Evolutionary conservation across 92 coral and sea anemone genomes (phyloP), one percentile per base, ranked within the genome.

Genomic region (Blastomussa wellsi): DNA sequence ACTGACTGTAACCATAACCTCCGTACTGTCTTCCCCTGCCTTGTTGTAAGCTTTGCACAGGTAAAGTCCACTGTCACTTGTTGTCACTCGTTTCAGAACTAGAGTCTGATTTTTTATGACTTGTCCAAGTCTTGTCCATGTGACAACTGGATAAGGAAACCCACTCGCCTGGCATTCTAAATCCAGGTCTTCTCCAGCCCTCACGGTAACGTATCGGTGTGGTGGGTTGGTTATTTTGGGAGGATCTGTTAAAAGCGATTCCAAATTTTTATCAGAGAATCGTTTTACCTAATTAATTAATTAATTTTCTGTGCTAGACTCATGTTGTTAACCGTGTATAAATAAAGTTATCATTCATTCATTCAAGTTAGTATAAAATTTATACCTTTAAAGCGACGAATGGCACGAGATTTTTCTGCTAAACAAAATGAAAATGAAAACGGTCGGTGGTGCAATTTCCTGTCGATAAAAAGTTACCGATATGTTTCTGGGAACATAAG

Each of bases 91-190:
- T 0, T 62, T 79, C 0, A 79, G 9, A 20, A 41, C 49, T 7
- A 79, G 1, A 26, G 57, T 79, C 0, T 64, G 28, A 6, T 79
- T 79, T 29, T 7, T 65, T 0, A 79, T 14, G 14, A 12, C 22
- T 66, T 74, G 52, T 16, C 83, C 83, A 8, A 5, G 74, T 28
- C 73, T 66, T 5, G 19, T 28, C 83, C 83, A 79, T 42, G 83
- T 79, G 15, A 79, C 38, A 24, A 55, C 28, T 2, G 83, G 83
- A 26, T 26, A 0, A n/a, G 83, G 83, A 38, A 79, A 3, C n/a
- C 83, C 83, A 11, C 39, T 79, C 37, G 83, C 83, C 57, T 20
- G 33, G 62, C 83, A 62, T 5, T 62, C 64, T 68, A 79, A 38
- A 2, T 16, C 36, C 83, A 79, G 73, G 53, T 29, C 24, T 14